Conservation (phyloP, 2,113 vertebrate genomes). For the Columbina picui region DNA sequence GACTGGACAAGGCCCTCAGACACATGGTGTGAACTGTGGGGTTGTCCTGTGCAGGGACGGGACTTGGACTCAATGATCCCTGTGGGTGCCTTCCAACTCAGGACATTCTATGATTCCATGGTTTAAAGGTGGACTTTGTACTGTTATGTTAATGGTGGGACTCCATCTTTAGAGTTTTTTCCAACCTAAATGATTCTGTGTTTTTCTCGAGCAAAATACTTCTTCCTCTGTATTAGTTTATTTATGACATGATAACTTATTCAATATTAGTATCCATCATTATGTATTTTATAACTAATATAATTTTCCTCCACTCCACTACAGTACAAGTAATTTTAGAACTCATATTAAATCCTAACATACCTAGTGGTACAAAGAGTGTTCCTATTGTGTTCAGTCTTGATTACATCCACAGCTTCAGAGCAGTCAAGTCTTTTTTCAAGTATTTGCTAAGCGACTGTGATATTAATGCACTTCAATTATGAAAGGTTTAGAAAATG, state of each 20-base stretch:
- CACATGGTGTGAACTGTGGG: no score
- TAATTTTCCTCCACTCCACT: background rate
- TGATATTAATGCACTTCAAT: background rate
- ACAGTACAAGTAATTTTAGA: fast-evolving
- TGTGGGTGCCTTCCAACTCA: no score
- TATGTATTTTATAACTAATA: background rate
- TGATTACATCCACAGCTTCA: background rate
- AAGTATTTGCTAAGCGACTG: background rate
- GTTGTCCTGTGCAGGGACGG: no score
- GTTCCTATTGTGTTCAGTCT: background rate
- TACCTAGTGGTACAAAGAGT: background rate
- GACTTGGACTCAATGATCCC: no score
- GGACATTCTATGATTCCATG: no score
- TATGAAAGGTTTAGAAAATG: background rate
- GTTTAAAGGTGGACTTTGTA: no score
- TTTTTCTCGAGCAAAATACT: no score
- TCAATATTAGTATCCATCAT: background rate
- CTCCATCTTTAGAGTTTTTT: no score
- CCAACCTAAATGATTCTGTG: no score
- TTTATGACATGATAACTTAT: background rate
- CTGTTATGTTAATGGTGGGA: no score
- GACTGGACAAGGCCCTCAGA: no score
- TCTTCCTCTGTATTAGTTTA: no score
- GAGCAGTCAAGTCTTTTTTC: background rate
- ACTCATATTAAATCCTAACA: background rate